Conservation (phyloP, 2,888 invertebrate genomes). For the Machimus rusticus region DNA sequence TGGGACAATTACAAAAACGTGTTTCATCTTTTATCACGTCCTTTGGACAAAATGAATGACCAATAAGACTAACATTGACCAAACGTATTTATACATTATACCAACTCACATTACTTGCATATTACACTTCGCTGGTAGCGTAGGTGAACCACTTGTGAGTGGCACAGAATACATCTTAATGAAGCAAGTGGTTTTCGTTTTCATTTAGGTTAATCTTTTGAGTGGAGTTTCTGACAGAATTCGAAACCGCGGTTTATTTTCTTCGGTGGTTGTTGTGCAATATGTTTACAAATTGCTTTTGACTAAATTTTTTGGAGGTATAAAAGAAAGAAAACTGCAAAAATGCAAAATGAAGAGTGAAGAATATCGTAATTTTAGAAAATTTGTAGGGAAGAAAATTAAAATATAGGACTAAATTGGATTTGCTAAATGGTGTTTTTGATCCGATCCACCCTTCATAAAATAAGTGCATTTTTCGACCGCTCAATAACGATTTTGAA, state of each 20-base stretch:
- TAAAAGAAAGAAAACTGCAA: too few species aligned
- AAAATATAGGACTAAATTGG: too few species aligned
- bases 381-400: too few species aligned
- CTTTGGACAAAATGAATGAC: background rate
- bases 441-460: too few species aligned
- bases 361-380: too few species aligned
- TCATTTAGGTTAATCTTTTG: background rate
- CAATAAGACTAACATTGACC: background rate
- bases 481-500: too few species aligned
- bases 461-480: too few species aligned
- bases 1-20: background rate
- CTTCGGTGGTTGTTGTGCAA: background rate
- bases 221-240: background rate
- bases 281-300: background rate
- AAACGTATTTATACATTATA: background rate
- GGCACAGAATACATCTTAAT: background rate
- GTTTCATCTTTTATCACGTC: background rate
- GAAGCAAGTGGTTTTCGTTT: slow-evolving; percentile 18
- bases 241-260: background rate
- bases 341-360: too few species aligned
- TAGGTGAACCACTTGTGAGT: background rate
- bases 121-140: background rate
- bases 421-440: too few species aligned
- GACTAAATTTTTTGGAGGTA: too few species aligned
- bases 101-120: background rate